Base-by-base conservation (phyloP, 2,888 invertebrate genomes). In the Patella pellucida region DNA sequence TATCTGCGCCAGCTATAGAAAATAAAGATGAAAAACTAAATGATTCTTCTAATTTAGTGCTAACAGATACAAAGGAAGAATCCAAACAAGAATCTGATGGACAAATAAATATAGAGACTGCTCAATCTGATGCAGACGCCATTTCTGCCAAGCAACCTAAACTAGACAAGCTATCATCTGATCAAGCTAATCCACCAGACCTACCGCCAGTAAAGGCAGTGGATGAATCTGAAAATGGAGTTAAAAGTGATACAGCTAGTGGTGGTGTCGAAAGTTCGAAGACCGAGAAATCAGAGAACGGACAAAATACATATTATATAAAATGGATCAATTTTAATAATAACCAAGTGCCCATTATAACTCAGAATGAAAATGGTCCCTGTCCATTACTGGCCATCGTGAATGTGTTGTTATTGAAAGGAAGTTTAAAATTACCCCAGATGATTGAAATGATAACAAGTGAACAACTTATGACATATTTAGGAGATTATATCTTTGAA, bases 351-450 rank as follows among this genome's bases (percentile, higher is more conserved):
- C 92, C 92, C 15, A 92, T 93, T 74, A 90, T 93, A 15, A 93
- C 92, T 2, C 93, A 93, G 86, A 93, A 93, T 86, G 91, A 91
- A 78, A 93, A 93, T 90, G 93, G 93, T 11, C 93, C 93, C 0
- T 93, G 93, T 86, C 93, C 93, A 2, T 86, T 93, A 50, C 89
- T 93, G 68, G 93, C 93, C 31, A 91, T 93, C 54, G 91, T 92
- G 78, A 93, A 93, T 87, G 91, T 92, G 5, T 87, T 93, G 23
- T 85, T 93, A 68, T 86, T 93, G 70, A 90, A 92, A 84, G 91
- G 91, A 19, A 89, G 90, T 82, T 88, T 92, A 19, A 87, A 87
- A 52, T 84, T 92, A 19, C 88, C 91, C 0, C 78, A 90, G 31
- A 88, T 88, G 78, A 86, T 90, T n/a, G 91, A 92, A 75, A 87